Evolutionary conservation across 2,888 invertebrate species (phyloP).

Genomic region (Megastigmus dorsalis): DNA sequence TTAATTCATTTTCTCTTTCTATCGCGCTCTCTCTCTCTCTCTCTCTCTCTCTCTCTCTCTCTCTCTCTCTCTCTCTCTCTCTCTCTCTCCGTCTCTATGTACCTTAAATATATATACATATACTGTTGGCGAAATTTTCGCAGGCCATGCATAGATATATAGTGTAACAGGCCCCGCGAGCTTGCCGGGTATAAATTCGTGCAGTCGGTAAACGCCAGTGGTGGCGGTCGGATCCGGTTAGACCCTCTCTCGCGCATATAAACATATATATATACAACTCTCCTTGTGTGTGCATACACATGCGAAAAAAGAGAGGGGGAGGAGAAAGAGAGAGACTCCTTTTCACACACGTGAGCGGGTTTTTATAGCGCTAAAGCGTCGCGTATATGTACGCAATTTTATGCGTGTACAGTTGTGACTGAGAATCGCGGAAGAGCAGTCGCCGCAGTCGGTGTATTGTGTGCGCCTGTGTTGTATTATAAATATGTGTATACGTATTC

Average conservation of each 20-base stretch:
- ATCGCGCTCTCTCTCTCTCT: not conserved
- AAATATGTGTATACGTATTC: too few relatives aligned
- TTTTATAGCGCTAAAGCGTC: too few relatives aligned
- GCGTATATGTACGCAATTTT: not conserved
- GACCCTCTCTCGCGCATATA: too few relatives aligned
- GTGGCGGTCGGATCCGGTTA: conserved; percentile 30
- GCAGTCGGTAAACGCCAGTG: conserved; percentile 20
- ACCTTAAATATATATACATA: too few relatives aligned
- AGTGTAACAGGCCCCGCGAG: not conserved
- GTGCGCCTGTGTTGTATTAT: too few relatives aligned
- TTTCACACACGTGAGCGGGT: not conserved
- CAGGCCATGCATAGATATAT: too few relatives aligned
- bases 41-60: not conserved
- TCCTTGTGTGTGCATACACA: too few relatives aligned
- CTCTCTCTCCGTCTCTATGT: not conserved
- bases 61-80: not conserved
- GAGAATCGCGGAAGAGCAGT: too few relatives aligned
- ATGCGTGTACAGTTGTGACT: not conserved
- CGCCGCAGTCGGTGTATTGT: too few relatives aligned
- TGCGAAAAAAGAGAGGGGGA: too few relatives aligned
- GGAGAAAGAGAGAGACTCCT: not conserved
- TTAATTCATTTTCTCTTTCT: not conserved
- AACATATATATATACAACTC: too few relatives aligned
- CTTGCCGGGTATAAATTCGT: not conserved
- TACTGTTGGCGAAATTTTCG: conserved; percentile 25